These are phyloP conservation scores for Sebastes alutus DNA, from an alignment of 2,797 vertebrate genomes.

Conservation along the genomic window DNA sequence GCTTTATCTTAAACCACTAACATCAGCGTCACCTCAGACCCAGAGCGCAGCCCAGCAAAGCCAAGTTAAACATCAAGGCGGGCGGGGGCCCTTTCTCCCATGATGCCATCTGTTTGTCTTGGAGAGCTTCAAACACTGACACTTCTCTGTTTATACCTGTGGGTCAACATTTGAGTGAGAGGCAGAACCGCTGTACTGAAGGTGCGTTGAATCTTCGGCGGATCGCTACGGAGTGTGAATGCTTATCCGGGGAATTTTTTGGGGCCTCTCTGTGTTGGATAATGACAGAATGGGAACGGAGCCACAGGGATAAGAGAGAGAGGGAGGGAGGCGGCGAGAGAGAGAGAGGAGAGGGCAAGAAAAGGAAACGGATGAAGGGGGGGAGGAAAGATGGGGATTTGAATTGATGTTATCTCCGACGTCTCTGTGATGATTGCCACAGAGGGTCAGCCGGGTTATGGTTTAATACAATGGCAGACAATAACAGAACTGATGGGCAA, in stretches of 20 bases:
- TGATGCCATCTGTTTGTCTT: slow-evolving; percentile 69
- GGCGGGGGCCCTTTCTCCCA: slow-evolving; percentile 49
- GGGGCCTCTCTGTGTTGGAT: slow-evolving; percentile 63
- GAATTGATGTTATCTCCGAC: slow-evolving; percentile 69
- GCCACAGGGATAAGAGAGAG: slow-evolving; percentile 68
- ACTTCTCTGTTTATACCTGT: slow-evolving; percentile 66
- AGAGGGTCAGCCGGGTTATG: slow-evolving; percentile 60
- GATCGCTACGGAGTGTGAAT: slow-evolving; percentile 62
- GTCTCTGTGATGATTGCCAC: slow-evolving; percentile 61
- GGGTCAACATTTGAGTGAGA: slow-evolving; percentile 62
- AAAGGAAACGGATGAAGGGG: slow-evolving; percentile 45
- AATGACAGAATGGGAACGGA: slow-evolving; percentile 78
- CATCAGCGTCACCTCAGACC: slow-evolving; percentile 24
- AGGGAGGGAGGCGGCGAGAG: slow-evolving; percentile 4
- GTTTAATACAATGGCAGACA: slow-evolving; percentile 60
- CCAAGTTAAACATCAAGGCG: slow-evolving; percentile 60
- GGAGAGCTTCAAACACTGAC: slow-evolving; percentile 66
- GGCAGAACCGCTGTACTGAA: slow-evolving; percentile 27
- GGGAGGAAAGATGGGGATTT: slow-evolving; percentile 44
- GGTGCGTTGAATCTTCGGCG: slow-evolving; percentile 37
- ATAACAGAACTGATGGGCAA: slow-evolving; percentile 53
- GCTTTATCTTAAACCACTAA: slow-evolving; percentile 26
- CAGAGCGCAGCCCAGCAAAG: slow-evolving; percentile 24
- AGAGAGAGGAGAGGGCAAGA: slow-evolving; percentile 26
- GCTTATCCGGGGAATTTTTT: slow-evolving; percentile 67